Evolutionary conservation across 2,888 invertebrate genomes (phyloP).

Genomic region (Napeogenes sylphis): DNA sequence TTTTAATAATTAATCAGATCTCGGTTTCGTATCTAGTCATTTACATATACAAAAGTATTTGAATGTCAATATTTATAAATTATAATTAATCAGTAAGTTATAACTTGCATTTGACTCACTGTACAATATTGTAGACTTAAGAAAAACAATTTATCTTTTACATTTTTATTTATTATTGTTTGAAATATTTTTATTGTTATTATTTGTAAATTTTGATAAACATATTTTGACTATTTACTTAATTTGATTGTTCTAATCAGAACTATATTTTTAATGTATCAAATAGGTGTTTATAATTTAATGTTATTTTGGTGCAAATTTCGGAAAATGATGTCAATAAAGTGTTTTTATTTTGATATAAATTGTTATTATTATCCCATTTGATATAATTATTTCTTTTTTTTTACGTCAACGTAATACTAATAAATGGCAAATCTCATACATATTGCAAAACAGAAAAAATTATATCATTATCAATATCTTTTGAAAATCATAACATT

Average conservation of each 20-base stretch:
- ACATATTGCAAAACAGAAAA: no score
- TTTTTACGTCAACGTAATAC: background rate
- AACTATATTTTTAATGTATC: conserved; percentile 29
- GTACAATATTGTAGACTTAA: no score
- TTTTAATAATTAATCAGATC: conserved; percentile 6
- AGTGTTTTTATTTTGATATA: conserved; percentile 57
- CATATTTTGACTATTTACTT: background rate
- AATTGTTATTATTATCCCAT: conserved; percentile 32
- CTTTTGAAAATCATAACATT: no score
- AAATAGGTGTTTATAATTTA: conserved; percentile 28
- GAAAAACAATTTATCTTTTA: no score
- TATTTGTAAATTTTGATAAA: no score
- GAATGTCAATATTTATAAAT: conserved; percentile 12
- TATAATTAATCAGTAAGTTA: background rate
- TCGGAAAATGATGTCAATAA: conserved; percentile 50
- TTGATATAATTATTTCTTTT: conserved; percentile 46
- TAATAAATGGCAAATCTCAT: no score
- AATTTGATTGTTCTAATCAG: background rate
- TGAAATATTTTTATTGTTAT: no score
- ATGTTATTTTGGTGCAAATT: conserved; percentile 42
- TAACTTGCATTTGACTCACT: no score
- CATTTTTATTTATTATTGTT: no score
- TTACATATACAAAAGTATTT: conserved; percentile 12
- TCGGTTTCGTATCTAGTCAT: conserved; percentile 19
- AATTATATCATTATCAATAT: no score